These are phyloP conservation scores for Ormia ochracea DNA, from an alignment of 2,888 invertebrate genomes.

Conservation along the genomic window DNA sequence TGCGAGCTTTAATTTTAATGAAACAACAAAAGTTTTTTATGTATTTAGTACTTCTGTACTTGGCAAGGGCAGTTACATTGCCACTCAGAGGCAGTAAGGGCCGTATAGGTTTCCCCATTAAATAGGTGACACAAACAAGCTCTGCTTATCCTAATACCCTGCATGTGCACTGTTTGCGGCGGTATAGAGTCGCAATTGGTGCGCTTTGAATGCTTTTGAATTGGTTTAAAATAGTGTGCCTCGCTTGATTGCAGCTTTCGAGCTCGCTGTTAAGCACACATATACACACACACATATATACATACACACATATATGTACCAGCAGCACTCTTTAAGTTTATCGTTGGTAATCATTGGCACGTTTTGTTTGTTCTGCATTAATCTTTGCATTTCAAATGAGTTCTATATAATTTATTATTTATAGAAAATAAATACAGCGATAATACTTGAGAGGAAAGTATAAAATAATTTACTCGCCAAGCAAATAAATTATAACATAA, in stretches of 20 bases:
- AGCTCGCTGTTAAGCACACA: background rate
- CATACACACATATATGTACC: background rate
- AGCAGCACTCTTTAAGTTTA: constrained; percentile 17
- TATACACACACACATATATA: background rate
- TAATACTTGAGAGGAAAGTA: background rate
- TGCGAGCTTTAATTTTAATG: constrained; percentile 57
- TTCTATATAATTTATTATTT: constrained; percentile 57
- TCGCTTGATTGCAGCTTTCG: constrained; percentile 3
- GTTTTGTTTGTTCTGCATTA: constrained; percentile 47
- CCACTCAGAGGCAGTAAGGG: constrained; percentile 15
- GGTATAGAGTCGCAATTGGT: background rate
- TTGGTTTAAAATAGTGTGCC: constrained; percentile 11
- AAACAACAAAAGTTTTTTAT: constrained; percentile 57
- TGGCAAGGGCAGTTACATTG: constrained; percentile 19
- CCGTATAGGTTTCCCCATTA: constrained; percentile 1
- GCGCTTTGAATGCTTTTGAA: constrained; percentile 31
- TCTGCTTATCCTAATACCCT: background rate
- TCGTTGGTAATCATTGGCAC: constrained; percentile 56
- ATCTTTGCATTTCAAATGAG: constrained; percentile 57
- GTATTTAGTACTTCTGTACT: constrained; percentile 30
- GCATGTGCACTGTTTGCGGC: background rate
- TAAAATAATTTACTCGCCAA: constrained; percentile 43
- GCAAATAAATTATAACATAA: constrained; percentile 34
- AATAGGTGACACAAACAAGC: background rate
- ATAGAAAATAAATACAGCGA: constrained; percentile 21